Percentiles rank a stretch among this genome's conserved stretches.
These are phyloP conservation scores for Cygnus olor DNA, from an alignment of 2,797 vertebrate genomes.

Conservation along the genomic window DNA sequence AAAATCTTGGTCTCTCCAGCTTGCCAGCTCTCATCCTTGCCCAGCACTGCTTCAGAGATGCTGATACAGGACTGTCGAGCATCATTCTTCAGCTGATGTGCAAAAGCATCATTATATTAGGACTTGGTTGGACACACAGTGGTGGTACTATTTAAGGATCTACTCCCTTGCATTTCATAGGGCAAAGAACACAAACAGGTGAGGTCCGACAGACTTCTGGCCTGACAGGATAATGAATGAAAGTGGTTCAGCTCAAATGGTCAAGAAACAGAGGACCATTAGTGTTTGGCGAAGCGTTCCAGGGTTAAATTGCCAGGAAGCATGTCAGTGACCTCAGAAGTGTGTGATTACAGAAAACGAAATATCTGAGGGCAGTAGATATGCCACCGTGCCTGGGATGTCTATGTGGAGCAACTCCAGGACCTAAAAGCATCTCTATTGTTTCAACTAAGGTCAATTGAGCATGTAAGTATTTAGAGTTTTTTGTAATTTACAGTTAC, in stretches of 20 bases:
- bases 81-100: slow-evolving; percentile 78
- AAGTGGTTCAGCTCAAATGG: background rate
- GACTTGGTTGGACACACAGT: slow-evolving; percentile 4
- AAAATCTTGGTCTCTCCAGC: slow-evolving; percentile 94
- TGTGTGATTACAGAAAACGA: background rate
- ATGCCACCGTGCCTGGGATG: background rate
- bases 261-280: background rate
- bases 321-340: background rate
- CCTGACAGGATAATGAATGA: background rate
- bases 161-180: slow-evolving; percentile 6
- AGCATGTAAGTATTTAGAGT: background rate
- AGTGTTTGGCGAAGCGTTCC: background rate
- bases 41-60: slow-evolving; percentile 84
- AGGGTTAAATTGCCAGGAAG: background rate
- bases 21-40: slow-evolving; percentile 88
- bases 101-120: slow-evolving; percentile 37
- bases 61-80: slow-evolving; percentile 80
- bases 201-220: background rate
- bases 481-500: background rate
- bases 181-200: background rate
- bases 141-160: background rate
- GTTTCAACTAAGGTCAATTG: background rate
- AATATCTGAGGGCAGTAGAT: background rate
- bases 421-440: background rate
- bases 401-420: background rate